A percentile compares a stretch with the other conserved stretches of the same genome.
phyloP scores from a whole-genome alignment of 2,113 vertebrate species.

The Chaetodon trifascialis region DNA sequence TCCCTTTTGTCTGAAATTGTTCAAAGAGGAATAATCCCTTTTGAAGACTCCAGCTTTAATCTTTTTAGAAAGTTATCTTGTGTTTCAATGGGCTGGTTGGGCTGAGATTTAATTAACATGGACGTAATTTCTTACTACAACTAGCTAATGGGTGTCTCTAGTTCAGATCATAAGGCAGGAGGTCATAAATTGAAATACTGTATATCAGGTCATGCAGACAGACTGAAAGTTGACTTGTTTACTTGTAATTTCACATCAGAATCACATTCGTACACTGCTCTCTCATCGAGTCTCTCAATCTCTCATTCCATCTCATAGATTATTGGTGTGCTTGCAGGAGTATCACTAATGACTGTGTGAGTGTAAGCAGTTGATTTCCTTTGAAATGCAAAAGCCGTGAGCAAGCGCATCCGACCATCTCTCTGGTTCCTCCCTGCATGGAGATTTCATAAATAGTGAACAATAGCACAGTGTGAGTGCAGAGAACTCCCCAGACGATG shows the following conservation, averaged over 20 bases:
- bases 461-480: constrained; percentile 5
- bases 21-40: constrained; percentile 35
- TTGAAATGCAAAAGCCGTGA: constrained; percentile 29
- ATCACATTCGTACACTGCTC: constrained; percentile 4
- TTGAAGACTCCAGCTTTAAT: constrained; percentile 4
- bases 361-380: constrained; percentile 56
- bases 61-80: not conserved
- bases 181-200: constrained; percentile 7
- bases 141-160: not conserved
- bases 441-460: constrained; percentile 41
- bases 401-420: constrained; percentile 47
- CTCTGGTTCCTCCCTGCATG: constrained; percentile 20
- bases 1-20: constrained; percentile 34
- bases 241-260: constrained; percentile 1
- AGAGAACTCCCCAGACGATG: constrained; percentile 4
- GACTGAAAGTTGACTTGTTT: not conserved
- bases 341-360: constrained; percentile 44
- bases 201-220: not conserved
- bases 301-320: constrained; percentile 35
- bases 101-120: not conserved
- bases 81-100: not conserved
- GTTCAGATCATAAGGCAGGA: not conserved
- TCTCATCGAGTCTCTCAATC: constrained; percentile 12
- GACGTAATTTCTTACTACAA: not conserved
- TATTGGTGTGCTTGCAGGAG: constrained; percentile 40